These are phyloP conservation scores for Sinocyclocheilus rhinocerous DNA, from an alignment of 2,113 vertebrate species.

Conservation along the genomic window DNA sequence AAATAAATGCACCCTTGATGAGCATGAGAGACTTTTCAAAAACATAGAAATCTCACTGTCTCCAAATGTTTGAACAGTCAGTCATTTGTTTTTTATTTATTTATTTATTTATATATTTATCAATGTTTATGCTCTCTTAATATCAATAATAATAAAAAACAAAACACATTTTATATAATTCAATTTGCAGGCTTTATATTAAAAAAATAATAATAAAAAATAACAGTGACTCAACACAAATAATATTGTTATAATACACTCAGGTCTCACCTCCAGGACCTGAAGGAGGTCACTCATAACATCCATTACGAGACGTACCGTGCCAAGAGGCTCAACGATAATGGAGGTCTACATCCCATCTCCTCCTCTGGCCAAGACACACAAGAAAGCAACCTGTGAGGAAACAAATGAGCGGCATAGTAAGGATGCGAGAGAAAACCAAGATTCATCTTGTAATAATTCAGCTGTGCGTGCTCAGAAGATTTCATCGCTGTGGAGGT, in stretches of 20 bases:
- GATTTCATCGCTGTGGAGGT: conserved; percentile 59
- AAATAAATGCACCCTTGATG: neutral
- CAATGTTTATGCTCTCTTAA: too few species aligned
- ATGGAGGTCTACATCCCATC: conserved; percentile 90
- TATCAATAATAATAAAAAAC: too few species aligned
- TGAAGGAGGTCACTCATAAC: conserved; percentile 98
- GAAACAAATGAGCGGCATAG: too few species aligned
- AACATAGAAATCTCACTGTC: neutral
- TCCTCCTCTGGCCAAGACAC: conserved; percentile 74
- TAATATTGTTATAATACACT: neutral
- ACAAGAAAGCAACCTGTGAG: conserved; percentile 90
- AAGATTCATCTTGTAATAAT: conserved; percentile 41
- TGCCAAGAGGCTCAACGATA: conserved; percentile 93
- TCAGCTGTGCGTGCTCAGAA: conserved; percentile 68
- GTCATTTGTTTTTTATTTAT: neutral
- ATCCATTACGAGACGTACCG: conserved; percentile 98
- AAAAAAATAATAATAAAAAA: too few species aligned
- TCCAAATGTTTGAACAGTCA: neutral
- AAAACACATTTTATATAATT: too few species aligned
- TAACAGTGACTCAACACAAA: too few species aligned
- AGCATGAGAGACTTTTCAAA: neutral
- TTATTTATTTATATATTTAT: too few species aligned
- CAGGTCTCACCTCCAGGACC: conserved; percentile 96
- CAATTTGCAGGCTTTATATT: too few species aligned
- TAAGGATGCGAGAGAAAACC: conserved; percentile 35